phyloP scores from a whole-genome alignment of 2,888 invertebrate species.

The Orthonychiurus folsomi region DNA sequence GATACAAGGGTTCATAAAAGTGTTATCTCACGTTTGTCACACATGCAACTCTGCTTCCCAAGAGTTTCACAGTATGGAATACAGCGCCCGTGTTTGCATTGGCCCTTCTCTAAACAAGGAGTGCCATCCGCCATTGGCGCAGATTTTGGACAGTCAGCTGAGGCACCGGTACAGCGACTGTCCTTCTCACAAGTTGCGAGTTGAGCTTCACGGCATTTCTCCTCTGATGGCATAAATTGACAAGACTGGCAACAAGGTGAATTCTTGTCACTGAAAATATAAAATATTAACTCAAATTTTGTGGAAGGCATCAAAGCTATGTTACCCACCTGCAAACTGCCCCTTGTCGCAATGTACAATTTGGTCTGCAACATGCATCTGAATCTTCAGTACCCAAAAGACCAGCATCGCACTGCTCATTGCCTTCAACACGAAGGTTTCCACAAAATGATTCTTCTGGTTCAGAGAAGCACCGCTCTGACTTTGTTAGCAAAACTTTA shows the following conservation, averaged over 20 bases:
- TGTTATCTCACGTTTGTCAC: constrained; percentile 70
- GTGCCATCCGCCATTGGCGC: constrained; percentile 78
- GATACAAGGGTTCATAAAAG: constrained; percentile 6
- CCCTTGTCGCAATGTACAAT: constrained; percentile 77
- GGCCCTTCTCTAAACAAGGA: constrained; percentile 81
- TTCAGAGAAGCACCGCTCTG: constrained; percentile 82
- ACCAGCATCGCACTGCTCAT: constrained; percentile 95
- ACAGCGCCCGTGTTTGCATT: constrained; percentile 62
- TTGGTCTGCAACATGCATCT: constrained; percentile 86
- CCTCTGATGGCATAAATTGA: constrained; percentile 55
- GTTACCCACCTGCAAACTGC: constrained; percentile 69
- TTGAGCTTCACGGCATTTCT: constrained; percentile 73
- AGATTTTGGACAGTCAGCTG: constrained; percentile 73
- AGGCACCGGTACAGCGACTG: constrained; percentile 73
- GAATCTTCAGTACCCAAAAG: constrained; percentile 85
- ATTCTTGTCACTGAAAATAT: constrained; percentile 86
- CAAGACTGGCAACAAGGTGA: constrained; percentile 91
- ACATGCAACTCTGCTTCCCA: constrained; percentile 89
- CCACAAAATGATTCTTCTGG: constrained; percentile 95
- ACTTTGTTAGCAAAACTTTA: constrained; percentile 85
- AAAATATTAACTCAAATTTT: no score
- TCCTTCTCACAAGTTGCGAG: constrained; percentile 87
- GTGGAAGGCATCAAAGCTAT: no score
- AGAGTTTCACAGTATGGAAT: constrained; percentile 91
- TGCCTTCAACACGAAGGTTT: constrained; percentile 86